Percentiles rank a stretch among this genome's conserved stretches.
Evolutionary conservation across 2,797 vertebrate genomes (phyloP).

Genomic region (Acanthornis magna): DNA sequence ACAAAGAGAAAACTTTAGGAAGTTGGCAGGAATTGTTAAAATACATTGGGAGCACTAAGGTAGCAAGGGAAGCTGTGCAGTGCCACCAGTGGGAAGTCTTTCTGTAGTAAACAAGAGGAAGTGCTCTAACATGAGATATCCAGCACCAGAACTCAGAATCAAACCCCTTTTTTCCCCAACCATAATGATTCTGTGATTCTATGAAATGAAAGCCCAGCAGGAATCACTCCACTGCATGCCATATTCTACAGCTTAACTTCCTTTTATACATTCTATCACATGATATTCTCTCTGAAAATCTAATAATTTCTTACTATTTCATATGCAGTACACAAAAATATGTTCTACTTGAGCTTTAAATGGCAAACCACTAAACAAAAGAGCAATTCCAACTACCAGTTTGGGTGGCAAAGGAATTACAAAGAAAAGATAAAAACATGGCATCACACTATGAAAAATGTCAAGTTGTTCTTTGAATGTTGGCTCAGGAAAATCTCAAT

Average conservation of each 20-base stretch:
- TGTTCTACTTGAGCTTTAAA: background rate
- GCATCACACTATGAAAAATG: slow-evolving; percentile 1
- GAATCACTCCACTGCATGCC: background rate
- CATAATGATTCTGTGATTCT: background rate
- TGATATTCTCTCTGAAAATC: background rate
- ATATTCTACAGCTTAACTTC: background rate
- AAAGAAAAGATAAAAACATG: slow-evolving; percentile 10
- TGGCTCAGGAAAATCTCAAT: slow-evolving; percentile 53
- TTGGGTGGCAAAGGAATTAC: background rate
- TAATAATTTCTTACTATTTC: background rate
- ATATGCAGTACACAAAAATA: background rate
- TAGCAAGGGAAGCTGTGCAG: background rate
- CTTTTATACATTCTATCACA: background rate
- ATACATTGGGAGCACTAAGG: background rate
- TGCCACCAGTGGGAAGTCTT: background rate
- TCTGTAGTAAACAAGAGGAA: background rate
- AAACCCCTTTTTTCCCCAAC: background rate
- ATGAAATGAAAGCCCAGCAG: background rate
- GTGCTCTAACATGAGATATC: background rate
- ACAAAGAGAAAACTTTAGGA: background rate
- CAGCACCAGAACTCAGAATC: background rate
- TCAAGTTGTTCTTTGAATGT: slow-evolving; percentile 35
- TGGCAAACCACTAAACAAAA: background rate
- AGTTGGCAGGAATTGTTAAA: background rate
- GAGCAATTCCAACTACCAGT: background rate